These are phyloP conservation scores for Baryphthengus martii DNA, from an alignment of 2,113 vertebrate species.

Conservation along the genomic window DNA sequence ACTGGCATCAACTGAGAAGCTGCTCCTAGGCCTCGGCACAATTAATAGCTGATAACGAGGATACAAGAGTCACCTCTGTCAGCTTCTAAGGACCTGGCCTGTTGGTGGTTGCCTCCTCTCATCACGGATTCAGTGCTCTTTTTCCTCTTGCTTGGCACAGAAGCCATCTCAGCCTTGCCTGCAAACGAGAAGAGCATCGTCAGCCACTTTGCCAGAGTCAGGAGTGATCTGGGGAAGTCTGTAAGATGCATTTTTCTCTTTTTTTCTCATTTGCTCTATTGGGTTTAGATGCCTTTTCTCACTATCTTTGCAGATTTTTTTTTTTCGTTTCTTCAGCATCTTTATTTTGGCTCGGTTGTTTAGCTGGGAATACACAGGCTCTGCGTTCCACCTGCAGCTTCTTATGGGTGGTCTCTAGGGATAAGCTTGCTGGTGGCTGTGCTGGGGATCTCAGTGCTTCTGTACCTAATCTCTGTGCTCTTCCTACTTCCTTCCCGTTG, in stretches of 20 bases:
- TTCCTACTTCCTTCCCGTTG: neutral
- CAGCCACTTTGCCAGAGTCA: neutral
- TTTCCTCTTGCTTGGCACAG: neutral
- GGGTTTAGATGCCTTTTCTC: neutral
- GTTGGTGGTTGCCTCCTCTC: neutral
- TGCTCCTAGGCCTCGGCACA: no score
- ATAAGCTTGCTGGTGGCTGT: neutral
- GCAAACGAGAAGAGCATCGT: neutral
- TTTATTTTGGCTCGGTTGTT: neutral
- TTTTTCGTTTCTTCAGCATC: neutral
- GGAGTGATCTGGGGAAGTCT: neutral
- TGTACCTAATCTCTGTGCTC: neutral
- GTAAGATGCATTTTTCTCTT: neutral
- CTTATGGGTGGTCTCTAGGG: neutral
- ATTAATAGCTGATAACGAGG: neutral
- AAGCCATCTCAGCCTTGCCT: neutral
- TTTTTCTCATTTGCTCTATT: neutral
- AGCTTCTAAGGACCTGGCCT: neutral
- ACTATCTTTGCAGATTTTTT: neutral
- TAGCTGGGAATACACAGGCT: neutral
- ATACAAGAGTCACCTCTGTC: neutral
- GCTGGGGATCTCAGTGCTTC: neutral
- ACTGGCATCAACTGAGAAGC: neutral
- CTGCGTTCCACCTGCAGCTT: neutral
- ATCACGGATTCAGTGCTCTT: neutral